Evolutionary conservation across 2,113 vertebrate genomes (phyloP), one percentile per base, ranked within the genome.

Genomic region (Trogon melanurus): DNA sequence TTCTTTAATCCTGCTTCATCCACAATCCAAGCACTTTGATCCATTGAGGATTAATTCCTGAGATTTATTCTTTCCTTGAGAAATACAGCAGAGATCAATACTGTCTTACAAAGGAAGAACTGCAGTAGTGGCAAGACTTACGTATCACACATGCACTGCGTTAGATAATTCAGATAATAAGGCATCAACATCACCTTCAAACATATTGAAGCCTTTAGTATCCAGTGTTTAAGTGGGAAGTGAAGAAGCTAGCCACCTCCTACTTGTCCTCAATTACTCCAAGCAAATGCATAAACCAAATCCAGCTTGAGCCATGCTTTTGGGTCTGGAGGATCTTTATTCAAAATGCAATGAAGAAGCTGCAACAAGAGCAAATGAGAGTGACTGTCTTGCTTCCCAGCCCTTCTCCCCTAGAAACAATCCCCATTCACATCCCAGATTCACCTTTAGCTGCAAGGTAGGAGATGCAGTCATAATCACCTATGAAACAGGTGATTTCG

Each of bases 131-230:
- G 27, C 23, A 78, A 73, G 25, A 8, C 3, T 80, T 17, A 13
- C 5, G 12, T 13, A 22, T 21, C 75, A 79, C 45, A 64, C 1
- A 0, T 21, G 4, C 7, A 2, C 7, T 0, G 0, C 30, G 54
- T 0, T 53, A 36, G 75, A 12, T 61, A 41, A 89, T 58, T 91
- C 64, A 27, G 21, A n/a, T n/a, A n/a, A n/a, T n/a, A 44, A 83
- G 27, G 21, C 30, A 86, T 32, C 13, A 47, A 36, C 47, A 34
- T 41, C 14, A 12, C 26, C 32, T 65, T 8, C 1, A 5, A 66
- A 45, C 27, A 4, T 8, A 18, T 10, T 32, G 75, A 67, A 83
- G 6, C 18, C 30, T 60, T 53, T 51, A 69, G 17, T 36, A 47
- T 8, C 29, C 19, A 19, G 22, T 30, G 11, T 12, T 17, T 38